phyloP scores from a whole-genome alignment of 2,797 vertebrate species.

The Rhinatrema bivittatum region DNA sequence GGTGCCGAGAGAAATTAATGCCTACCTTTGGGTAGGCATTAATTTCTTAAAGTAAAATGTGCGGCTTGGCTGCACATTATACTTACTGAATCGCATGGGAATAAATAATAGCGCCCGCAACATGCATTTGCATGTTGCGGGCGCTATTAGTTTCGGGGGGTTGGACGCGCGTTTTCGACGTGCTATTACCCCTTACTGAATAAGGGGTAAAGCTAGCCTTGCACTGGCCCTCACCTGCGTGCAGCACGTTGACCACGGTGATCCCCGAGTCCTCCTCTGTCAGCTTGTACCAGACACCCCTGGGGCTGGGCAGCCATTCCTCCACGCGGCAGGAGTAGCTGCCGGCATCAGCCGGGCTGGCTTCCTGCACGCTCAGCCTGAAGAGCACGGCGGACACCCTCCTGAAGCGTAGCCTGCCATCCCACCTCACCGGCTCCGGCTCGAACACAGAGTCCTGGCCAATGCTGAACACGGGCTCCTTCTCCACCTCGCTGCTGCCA shows the following conservation, averaged over 20 bases:
- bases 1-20: too few species aligned
- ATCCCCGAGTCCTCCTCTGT: slow-evolving; percentile 80
- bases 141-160: too few species aligned
- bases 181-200: too few species aligned
- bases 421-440: slow-evolving; percentile 45
- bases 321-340: slow-evolving; percentile 88
- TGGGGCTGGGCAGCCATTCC: slow-evolving; percentile 88
- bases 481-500: slow-evolving; percentile 28
- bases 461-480: slow-evolving; percentile 71
- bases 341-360: slow-evolving; percentile 63
- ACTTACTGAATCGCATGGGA: too few species aligned
- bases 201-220: too few species aligned
- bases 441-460: slow-evolving; percentile 81
- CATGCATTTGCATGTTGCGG: too few species aligned
- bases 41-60: too few species aligned
- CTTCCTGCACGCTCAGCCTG: slow-evolving; percentile 79
- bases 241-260: slow-evolving; percentile 70
- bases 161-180: too few species aligned
- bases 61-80: too few species aligned
- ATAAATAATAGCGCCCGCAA: too few species aligned
- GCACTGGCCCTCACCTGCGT: slow-evolving; percentile 79
- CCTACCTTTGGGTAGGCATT: too few species aligned
- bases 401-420: slow-evolving; percentile 83
- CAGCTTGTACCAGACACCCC: slow-evolving; percentile 83
- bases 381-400: slow-evolving; percentile 75